Evolutionary conservation across 1,140 invertebrate species (phyloP), one percentile per base, ranked within the genome.

Genomic region (Leptinotarsa texana): DNA sequence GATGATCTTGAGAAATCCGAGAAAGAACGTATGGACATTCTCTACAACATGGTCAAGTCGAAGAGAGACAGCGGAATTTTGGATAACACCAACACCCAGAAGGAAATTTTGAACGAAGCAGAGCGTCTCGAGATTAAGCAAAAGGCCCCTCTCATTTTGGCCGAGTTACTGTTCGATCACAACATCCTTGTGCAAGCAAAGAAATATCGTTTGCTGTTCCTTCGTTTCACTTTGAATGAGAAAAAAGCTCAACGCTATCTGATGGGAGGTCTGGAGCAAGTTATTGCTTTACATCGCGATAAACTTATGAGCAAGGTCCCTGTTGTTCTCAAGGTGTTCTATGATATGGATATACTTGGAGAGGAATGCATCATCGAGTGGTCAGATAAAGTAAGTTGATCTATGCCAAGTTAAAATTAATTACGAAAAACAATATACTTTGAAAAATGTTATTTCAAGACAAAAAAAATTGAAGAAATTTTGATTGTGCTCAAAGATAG

Each of bases 1-100:
- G 96, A 98, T 85, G 98, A 99, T 87, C 89, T 96, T 77, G 98
- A 99, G 81, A 99, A 99, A 88, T 93, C 94, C 74, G 95, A 96
- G 83, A 96, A 95, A 83, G 97, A 99, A 85, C 92, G 98, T 75
- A 93, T 99, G 88, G 95, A 99, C 83, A 92, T 99, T 78, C 95
- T 99, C 84, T 98, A 98, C 83, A 92, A 93, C 73, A 91, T 92
- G 84, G 91, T 97, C 18, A 94, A 97, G 87, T 90, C 90, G 80
- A 90, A 90, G 78, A 87, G 90, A 8, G 91, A 93, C 78, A 87
- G 89, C 22, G 90, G 89, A 8, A 88, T 90, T 67, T 83, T 95
- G 74, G 88, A 91, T 27, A 86, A 88, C 74, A 84, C 87, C 57
- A 85, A 88, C 63, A 88, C 89, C 63, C 91, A 94, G 79, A 96